Base-by-base conservation (phyloP, 2,888 invertebrate genomes). In the Sphaerophoria taeniata region DNA sequence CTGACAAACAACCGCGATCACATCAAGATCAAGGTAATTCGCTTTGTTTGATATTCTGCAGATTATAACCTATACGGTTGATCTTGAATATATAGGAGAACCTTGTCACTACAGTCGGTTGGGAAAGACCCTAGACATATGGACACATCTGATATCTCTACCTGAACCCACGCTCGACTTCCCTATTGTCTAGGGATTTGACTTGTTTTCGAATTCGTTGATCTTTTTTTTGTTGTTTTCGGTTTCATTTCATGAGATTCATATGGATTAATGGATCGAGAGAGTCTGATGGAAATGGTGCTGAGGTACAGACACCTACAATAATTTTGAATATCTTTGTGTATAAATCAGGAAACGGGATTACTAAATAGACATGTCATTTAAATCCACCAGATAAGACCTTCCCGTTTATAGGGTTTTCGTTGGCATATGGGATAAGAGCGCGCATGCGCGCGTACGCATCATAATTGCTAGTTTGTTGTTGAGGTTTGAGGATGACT, bases 161-260 rank as follows among this genome's bases (percentile, higher is more conserved):
- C 81, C 85, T 85, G 85, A 16, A 73, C 85, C 85, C 85, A 85
- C 85, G 85, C 81, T 77, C 73, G 47, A 60, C 53, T 76, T 80
- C 33, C 73, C 65, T 65, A 81, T 81, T 76, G 85, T 81, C 81
- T 72, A 63, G 85, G 81, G 85, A 85, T 85, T 85, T 81, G 70
- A 80, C 53, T 53, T 43, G 24, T 24, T 73, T 63, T 33, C 51
- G 34, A 56, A 49, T 43, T n/a, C 45, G 85, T 70, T 81, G 81
- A 80, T 84, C 80, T 80, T 84, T 79, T 67, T n/a, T 33, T 56
- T 56, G 47, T 47, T 4, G 6, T 39, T 34, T 53, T 47, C 6
- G 9, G 31, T 34, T 24, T 56, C 24, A 55, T 69, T 63, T 43
- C 49, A 4, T 60, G 34, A 4, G 14, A 36, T 58, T 6, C 43